phyloP scores from a whole-genome alignment of 1,140 invertebrate species.

The Augochlora pura region DNA sequence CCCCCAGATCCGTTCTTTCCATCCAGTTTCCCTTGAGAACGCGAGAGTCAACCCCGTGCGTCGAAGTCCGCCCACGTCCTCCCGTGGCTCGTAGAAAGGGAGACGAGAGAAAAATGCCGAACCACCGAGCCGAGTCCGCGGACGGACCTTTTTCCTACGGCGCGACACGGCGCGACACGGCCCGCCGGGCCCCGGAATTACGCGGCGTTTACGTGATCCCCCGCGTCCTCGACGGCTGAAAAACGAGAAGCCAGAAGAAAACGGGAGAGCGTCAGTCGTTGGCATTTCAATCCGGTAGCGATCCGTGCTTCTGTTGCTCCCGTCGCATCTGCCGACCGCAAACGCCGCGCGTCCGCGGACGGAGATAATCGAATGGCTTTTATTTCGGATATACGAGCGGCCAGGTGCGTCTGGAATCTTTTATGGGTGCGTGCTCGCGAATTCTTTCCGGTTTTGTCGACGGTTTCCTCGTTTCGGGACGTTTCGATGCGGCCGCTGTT shows the following conservation, averaged over 20 bases:
- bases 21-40: slow-evolving; percentile 44
- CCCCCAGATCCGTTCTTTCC: slow-evolving; percentile 30
- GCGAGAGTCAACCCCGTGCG: slow-evolving; percentile 39
- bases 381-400: slow-evolving; percentile 24
- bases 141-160: neutral
- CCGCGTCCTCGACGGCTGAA: neutral
- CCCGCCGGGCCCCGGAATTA: neutral
- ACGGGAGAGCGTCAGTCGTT: neutral
- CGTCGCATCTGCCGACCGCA: neutral
- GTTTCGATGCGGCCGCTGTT: neutral
- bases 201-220: slow-evolving; percentile 28
- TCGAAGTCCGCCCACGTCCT: slow-evolving; percentile 43
- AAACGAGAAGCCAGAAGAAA: neutral
- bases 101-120: neutral
- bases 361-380: slow-evolving; percentile 42
- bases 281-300: slow-evolving; percentile 30
- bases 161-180: neutral
- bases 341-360: slow-evolving; percentile 34
- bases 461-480: neutral
- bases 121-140: neutral
- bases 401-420: slow-evolving; percentile 10
- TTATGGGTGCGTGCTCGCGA: neutral
- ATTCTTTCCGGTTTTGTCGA: neutral
- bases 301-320: neutral
- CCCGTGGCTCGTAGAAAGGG: slow-evolving; percentile 7